phyloP scores from a whole-genome alignment of 2,888 invertebrate species.

The Tetragonula carbonaria region DNA sequence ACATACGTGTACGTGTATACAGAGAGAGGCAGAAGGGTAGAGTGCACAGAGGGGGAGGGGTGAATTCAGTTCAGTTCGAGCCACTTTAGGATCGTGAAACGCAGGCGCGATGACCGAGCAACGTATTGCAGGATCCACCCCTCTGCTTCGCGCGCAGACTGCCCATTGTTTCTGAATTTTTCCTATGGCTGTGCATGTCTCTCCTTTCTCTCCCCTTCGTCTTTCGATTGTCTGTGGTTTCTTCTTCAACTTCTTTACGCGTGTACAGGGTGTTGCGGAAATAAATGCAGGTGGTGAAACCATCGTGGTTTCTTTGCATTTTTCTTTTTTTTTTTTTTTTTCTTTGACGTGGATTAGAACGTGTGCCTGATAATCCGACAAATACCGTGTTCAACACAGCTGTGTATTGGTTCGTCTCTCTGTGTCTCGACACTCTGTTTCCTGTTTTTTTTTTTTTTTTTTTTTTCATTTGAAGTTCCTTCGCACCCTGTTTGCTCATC shows the following conservation, averaged over 20 bases:
- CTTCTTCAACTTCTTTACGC: background rate
- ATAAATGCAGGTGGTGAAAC: background rate
- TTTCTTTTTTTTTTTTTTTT: background rate
- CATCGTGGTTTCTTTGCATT: background rate
- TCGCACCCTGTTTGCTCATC: background rate
- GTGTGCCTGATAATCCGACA: background rate
- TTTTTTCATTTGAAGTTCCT: background rate
- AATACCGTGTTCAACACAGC: background rate
- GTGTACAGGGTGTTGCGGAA: background rate
- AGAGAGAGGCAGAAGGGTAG: constrained; percentile 23
- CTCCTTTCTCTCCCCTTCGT: background rate
- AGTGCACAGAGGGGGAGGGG: constrained; percentile 15
- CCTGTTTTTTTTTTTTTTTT: background rate
- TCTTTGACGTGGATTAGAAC: background rate
- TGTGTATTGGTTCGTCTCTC: background rate
- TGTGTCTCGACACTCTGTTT: background rate
- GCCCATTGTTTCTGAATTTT: constrained; percentile 27
- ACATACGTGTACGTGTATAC: background rate
- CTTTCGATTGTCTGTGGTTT: background rate
- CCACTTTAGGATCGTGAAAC: constrained; percentile 63
- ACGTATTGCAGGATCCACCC: constrained; percentile 69
- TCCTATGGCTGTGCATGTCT: background rate
- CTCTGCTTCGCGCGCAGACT: background rate
- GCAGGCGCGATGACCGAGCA: constrained; percentile 72
- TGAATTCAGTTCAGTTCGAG: constrained; percentile 62